Base-by-base conservation (phyloP, 2,113 vertebrate species). In the Alces alces region DNA sequence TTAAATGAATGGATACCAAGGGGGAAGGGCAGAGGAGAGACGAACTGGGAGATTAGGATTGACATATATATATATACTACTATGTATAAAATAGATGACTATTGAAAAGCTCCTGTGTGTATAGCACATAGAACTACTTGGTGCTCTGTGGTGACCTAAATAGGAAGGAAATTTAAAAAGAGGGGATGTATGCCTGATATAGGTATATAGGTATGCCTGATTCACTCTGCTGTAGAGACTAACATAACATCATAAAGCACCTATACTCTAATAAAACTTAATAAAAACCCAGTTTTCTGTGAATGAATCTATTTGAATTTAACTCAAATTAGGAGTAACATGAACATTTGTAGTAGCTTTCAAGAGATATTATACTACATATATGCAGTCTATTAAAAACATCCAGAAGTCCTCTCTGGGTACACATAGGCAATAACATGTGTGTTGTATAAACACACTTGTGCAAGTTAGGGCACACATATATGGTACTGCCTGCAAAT, bases 391-490 rank as follows among this genome's bases (percentile, higher is more conserved):
- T 88, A 39, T 25, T 61, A 94, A 83, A 79, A 91, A 47, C 27
- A 86, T 86, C 47, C 54, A 78, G n/a, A 76, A 57, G 50, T 54
- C 36, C 25, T 39, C 39, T 84, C 76, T 52, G 12, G 30, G 17
- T 79, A 84, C 4, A 79, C 6, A 50, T 82, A 50, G 28, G 2
- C 60, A 73, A 33, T 47, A 39, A 57, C 12, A 0, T 82, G 15
- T 76, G 33, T 23, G 7, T 60, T 76, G 43, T 23, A 15, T 17
- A 3, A 39, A n/a, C 2, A 2, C 1, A 11, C 10, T 30, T 19
- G 0, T 0, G 3, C 21, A 11, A 80, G 13, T 12, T 36, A 84
- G 3, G n/a, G 16, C 27, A 7, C n/a, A 5, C 1, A 58, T 6
- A n/a, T 5, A 30, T 25, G 8, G 5, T 60, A 28, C 2, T 52